Conservation (phyloP, 2,797 vertebrate genomes). For the Poeciliopsis presidionis region DNA sequence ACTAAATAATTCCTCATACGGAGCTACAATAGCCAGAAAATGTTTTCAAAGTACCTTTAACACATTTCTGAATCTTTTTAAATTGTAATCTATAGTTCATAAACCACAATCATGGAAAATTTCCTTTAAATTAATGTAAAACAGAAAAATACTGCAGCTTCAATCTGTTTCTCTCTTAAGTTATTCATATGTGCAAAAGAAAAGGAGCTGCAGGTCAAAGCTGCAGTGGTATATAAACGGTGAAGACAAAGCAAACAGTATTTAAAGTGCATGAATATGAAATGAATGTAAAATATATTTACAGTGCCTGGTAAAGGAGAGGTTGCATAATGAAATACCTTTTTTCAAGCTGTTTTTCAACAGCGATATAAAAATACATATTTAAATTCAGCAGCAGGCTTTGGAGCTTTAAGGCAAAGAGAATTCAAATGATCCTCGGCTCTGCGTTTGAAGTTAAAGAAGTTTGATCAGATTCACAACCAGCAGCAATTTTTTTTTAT, state of each 20-base stretch:
- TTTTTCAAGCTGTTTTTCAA: background rate
- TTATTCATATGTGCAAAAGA: background rate
- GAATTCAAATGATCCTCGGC: background rate
- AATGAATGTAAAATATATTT: background rate
- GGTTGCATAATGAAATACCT: background rate
- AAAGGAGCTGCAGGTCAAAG: background rate
- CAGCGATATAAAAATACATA: slow-evolving; percentile 1
- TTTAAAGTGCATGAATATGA: background rate
- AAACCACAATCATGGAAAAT: background rate
- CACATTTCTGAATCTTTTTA: background rate
- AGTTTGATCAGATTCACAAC: slow-evolving; percentile 47
- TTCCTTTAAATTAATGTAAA: background rate
- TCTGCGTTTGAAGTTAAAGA: slow-evolving; percentile 28
- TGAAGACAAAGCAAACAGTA: background rate
- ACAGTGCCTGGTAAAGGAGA: background rate
- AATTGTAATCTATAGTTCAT: background rate
- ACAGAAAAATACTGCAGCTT: background rate
- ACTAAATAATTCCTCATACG: background rate
- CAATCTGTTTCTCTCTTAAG: background rate
- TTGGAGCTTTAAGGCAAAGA: slow-evolving; percentile 4
- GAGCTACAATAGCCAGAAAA: background rate
- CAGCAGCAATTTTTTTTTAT: slow-evolving; percentile 26
- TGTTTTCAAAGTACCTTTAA: background rate
- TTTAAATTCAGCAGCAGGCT: slow-evolving; percentile 18
- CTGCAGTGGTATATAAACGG: background rate